Evolutionary conservation across 2,888 invertebrate species (phyloP).

Genomic region (Ashinkailepas kermadecensis): DNA sequence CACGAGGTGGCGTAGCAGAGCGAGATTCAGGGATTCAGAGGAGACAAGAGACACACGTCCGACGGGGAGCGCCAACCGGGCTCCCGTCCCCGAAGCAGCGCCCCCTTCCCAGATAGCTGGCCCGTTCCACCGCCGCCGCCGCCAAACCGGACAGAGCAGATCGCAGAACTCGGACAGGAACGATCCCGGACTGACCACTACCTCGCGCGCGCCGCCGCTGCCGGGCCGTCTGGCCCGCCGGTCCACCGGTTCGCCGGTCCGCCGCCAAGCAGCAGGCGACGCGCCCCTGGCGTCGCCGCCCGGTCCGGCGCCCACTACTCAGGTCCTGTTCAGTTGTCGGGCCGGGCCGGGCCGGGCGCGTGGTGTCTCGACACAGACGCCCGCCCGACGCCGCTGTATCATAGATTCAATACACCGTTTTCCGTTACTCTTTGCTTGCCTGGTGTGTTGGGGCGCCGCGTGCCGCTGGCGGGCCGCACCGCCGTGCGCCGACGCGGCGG

Average conservation of each 20-base stretch:
- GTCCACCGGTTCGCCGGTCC: background rate
- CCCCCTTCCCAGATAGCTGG: background rate
- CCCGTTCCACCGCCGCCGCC: background rate
- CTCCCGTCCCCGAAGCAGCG: background rate
- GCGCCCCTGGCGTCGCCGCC: slow-evolving; percentile 1
- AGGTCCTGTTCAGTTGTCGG: background rate
- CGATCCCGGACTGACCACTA: background rate
- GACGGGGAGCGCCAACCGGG: slow-evolving; percentile 11
- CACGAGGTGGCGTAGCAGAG: background rate
- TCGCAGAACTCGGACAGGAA: no score
- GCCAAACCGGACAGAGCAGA: background rate
- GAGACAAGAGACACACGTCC: background rate
- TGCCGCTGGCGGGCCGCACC: no score
- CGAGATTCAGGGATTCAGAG: background rate
- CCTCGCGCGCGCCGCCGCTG: slow-evolving; percentile 13
- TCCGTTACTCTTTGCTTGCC: slow-evolving; percentile 18
- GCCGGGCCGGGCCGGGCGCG: background rate
- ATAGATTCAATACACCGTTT: slow-evolving; percentile 10
- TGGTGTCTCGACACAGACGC: background rate
- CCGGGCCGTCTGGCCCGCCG: background rate
- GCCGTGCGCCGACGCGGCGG: background rate
- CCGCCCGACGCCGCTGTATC: slow-evolving; percentile 15
- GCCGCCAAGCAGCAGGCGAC: background rate
- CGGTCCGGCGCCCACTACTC: background rate
- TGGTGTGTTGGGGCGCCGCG: slow-evolving; percentile 8